A percentile compares a stretch with the other conserved stretches of the same genome.
Conservation (phyloP, 2,888 invertebrate genomes). For the Callimorpha dominula region DNA sequence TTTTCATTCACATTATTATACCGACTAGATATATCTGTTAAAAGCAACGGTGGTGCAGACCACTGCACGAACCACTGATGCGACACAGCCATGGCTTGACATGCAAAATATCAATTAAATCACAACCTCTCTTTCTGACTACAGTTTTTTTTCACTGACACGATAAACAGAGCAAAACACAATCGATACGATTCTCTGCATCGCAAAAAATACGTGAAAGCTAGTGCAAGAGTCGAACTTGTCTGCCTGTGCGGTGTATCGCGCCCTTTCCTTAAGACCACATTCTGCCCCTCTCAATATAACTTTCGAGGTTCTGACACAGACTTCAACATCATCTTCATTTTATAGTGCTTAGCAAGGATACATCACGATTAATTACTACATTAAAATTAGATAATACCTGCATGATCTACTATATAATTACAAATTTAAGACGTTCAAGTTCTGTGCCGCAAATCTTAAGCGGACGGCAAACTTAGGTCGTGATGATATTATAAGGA, state of each 20-base stretch:
- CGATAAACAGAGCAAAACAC: slow-evolving; percentile 49
- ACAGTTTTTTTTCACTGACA: slow-evolving; percentile 37
- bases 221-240: slow-evolving; percentile 59
- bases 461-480: not conserved
- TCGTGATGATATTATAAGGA: slow-evolving; percentile 29
- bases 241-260: slow-evolving; percentile 59
- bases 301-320: slow-evolving; percentile 43
- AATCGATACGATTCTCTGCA: slow-evolving; percentile 49
- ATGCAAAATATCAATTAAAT: slow-evolving; percentile 50
- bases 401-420: slow-evolving; percentile 18
- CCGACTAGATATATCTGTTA: slow-evolving; percentile 71
- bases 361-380: slow-evolving; percentile 37
- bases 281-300: slow-evolving; percentile 57
- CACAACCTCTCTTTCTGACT: slow-evolving; percentile 53
- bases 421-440: slow-evolving; percentile 20
- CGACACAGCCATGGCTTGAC: slow-evolving; percentile 76
- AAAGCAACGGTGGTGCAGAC: slow-evolving; percentile 73
- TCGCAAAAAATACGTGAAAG: slow-evolving; percentile 68
- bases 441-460: slow-evolving; percentile 11
- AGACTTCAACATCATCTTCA: slow-evolving; percentile 38
- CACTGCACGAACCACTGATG: slow-evolving; percentile 85
- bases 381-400: slow-evolving; percentile 29
- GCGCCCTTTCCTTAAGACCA: slow-evolving; percentile 59
- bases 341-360: slow-evolving; percentile 30
- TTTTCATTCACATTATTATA: slow-evolving; percentile 67